These are phyloP conservation scores for Henricia sp. DNA, from an alignment of 53 echinoderm and acorn worm genomes.

Conservation along the genomic window DNA sequence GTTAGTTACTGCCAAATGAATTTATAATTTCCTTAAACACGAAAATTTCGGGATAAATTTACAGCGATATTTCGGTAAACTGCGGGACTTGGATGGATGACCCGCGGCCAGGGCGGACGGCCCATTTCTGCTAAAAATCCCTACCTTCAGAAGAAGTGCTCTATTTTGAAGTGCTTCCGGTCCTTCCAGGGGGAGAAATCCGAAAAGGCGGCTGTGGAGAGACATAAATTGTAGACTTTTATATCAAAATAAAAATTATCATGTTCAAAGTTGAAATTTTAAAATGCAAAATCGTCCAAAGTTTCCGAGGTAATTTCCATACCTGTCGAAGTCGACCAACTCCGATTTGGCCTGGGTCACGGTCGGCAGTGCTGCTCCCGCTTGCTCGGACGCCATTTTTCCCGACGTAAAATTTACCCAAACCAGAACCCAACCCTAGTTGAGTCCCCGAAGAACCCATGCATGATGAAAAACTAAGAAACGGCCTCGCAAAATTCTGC, in stretches of 20 bases:
- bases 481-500: conserved; percentile 13
- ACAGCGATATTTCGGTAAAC: conserved; percentile 47
- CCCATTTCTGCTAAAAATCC: conserved; percentile 39
- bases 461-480: conserved; percentile 47
- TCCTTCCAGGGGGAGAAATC: conserved; percentile 89
- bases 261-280: conserved; percentile 49
- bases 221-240: conserved; percentile 43
- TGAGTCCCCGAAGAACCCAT: conserved; percentile 51
- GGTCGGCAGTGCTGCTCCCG: conserved; percentile 55
- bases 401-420: conserved; percentile 45
- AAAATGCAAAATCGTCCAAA: conserved; percentile 41
- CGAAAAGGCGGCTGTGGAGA: conserved; percentile 89
- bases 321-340: conserved; percentile 70
- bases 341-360: conserved; percentile 70
- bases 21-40: not conserved
- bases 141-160: conserved; percentile 91
- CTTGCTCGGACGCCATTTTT: conserved; percentile 56
- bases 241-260: conserved; percentile 4
- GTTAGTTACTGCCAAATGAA: not conserved
- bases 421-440: conserved; percentile 50
- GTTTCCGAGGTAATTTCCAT: conserved; percentile 62
- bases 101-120: conserved; percentile 58
- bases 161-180: conserved; percentile 88
- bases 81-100: conserved; percentile 37
- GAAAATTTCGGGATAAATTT: not conserved